Percentiles rank a stretch among this genome's conserved stretches.
Conservation (phyloP, 2,888 invertebrate genomes). For the Buathra laborator region DNA sequence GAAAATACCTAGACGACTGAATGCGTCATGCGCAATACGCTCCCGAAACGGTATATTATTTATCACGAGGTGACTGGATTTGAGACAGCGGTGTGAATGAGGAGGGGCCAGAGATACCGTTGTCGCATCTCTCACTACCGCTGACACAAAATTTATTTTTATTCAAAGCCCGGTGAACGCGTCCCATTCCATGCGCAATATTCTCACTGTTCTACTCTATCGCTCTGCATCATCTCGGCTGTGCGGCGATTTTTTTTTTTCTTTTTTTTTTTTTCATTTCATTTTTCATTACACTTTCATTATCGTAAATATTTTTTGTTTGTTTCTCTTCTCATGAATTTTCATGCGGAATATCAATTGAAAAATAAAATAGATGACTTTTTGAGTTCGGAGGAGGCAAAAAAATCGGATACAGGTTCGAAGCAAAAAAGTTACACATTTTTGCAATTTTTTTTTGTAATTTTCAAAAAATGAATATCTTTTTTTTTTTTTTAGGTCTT, state of each 20-base stretch:
- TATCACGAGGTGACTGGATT: not conserved
- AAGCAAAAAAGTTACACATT: too few species aligned
- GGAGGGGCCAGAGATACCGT: not conserved
- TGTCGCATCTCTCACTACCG: conserved; percentile 21
- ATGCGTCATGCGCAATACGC: not conserved
- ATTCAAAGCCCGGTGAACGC: conserved; percentile 59
- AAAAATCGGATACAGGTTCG: too few species aligned
- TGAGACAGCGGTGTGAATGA: not conserved
- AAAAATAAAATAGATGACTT: too few species aligned
- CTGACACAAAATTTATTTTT: conserved; percentile 59
- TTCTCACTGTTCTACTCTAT: conserved; percentile 35
- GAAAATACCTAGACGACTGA: not conserved
- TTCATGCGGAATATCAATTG: too few species aligned
- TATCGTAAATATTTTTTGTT: not conserved
- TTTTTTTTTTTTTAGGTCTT: not conserved
- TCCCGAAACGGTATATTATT: conserved; percentile 9
- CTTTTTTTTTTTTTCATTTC: conserved; percentile 18
- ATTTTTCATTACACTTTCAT: not conserved
- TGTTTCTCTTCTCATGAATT: too few species aligned
- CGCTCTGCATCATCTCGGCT: conserved; percentile 19
- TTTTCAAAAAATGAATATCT: too few species aligned
- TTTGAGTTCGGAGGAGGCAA: too few species aligned
- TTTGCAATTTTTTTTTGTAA: too few species aligned
- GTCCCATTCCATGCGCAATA: conserved; percentile 35
- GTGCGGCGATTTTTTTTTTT: not conserved